These are phyloP conservation scores for Pelecanus crispus DNA, from an alignment of 2,113 vertebrate genomes.

Conservation along the genomic window DNA sequence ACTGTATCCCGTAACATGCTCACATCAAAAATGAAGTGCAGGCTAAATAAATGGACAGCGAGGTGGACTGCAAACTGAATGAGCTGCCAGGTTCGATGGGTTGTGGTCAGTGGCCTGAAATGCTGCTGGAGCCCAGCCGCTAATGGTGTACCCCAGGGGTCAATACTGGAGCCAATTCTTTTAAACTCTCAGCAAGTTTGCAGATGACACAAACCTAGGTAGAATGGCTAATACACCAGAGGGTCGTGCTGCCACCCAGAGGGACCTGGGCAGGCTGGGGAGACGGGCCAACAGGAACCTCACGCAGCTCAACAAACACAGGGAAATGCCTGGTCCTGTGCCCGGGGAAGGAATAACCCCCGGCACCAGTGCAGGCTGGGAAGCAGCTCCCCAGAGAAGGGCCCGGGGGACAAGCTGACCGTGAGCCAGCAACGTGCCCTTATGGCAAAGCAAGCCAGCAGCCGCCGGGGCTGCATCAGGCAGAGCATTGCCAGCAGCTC, in stretches of 20 bases:
- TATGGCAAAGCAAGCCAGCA: background rate
- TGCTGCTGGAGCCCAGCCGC: background rate
- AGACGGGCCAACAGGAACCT: background rate
- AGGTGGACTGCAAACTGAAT: background rate
- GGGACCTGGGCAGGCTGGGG: background rate
- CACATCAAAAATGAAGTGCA: background rate
- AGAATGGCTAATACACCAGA: background rate
- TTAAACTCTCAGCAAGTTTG: background rate
- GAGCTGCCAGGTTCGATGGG: background rate
- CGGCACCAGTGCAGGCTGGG: background rate
- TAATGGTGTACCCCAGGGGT: background rate
- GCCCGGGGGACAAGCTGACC: background rate
- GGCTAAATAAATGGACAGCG: background rate
- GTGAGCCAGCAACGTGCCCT: background rate
- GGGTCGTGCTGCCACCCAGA: background rate
- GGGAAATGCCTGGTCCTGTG: background rate
- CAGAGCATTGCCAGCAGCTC: background rate
- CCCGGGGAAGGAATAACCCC: background rate
- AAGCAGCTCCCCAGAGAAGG: background rate
- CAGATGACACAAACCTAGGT: background rate
- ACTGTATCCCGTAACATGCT: background rate
- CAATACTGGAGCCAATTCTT: accelerated
- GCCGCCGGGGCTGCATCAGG: background rate
- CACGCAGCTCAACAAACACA: background rate
- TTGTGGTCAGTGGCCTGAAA: background rate